phyloP scores from a whole-genome alignment of 1,140 invertebrate genomes.

The Bradynema listronoti region DNA sequence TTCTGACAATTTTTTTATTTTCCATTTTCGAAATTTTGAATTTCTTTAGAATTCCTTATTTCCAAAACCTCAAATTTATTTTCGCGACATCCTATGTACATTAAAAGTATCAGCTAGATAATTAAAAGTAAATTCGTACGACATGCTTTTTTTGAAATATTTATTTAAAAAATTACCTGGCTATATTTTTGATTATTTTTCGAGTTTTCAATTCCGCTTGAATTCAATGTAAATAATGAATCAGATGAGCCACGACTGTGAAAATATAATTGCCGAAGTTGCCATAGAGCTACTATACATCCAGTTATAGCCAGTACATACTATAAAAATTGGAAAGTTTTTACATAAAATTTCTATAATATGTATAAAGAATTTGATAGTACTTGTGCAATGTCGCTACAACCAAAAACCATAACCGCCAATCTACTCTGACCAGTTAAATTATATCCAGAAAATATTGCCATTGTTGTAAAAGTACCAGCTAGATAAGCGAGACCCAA shows the following conservation, averaged over 20 bases:
- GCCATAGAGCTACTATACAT: constrained; percentile 46
- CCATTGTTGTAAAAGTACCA: constrained; percentile 55
- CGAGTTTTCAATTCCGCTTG: no score
- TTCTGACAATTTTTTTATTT: no score
- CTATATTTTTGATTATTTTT: no score
- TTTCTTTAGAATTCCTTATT: no score
- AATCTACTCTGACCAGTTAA: constrained; percentile 33
- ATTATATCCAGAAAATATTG: constrained; percentile 54
- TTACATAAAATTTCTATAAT: constrained; percentile 11
- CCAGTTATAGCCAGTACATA: constrained; percentile 44
- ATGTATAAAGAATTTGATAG: background rate
- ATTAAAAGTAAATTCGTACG: no score
- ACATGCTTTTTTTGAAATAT: no score
- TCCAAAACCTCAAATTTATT: no score
- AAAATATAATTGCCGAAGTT: constrained; percentile 50
- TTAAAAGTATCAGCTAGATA: no score
- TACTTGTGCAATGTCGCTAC: constrained; percentile 52
- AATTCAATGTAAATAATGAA: no score
- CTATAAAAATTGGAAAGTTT: background rate
- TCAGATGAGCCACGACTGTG: constrained; percentile 13
- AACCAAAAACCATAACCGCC: constrained; percentile 51
- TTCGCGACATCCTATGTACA: no score
- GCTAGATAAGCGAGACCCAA: constrained; percentile 52
- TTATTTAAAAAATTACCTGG: no score
- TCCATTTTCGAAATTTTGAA: no score